Evolutionary conservation across 2,888 invertebrate genomes (phyloP), one percentile per base, ranked within the genome.

Genomic region (Hoplodrina blanda): DNA sequence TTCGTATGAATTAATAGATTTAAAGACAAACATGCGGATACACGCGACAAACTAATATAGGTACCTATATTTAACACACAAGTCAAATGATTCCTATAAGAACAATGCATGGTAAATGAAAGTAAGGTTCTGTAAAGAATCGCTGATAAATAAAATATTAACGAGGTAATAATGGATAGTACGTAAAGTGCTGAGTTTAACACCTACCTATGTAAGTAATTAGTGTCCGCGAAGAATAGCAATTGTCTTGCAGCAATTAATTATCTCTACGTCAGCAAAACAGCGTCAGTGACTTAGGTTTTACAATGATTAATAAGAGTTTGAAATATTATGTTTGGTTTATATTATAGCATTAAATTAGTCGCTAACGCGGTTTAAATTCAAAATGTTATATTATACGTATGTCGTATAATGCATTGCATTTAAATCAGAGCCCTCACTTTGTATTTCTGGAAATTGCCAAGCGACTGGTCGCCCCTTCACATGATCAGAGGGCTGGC

Each of bases 101-200:
- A 62, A 81, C 81, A 74, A 79, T 81, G 19, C 53, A 69, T 53
- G 62, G 68, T 70, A 57, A 78, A 80, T 52, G 78, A 77, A 83
- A 83, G 81, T 72, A 53, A 66, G 62, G 59, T 73, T 66, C 64
- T 67, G 62, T 73, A 56, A 33, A 67, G 46, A 68, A 69, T 73
- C 74, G 30, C 0, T 49, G 56, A 71, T 57, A 70, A 56, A 62
- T 71, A 68, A 57, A 71, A 56, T 72, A 37, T 20, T 13, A 17
- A 57, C 30, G 59, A 30, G 49, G 20, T 67, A 66, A 75, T 72
- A 69, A 68, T 72, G 11, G 60, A 63, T 52, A 19, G 44, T 19
- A 54, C 53, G 25, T 60, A 55, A 65, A 69, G 17, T 56, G n/a
- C 11, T n/a, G 33, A 61, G n/a, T 63, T 78, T 63, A 76, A 63